Percentiles rank a stretch among this genome's conserved stretches.
Evolutionary conservation across 2,888 invertebrate species (phyloP).

Genomic region (Augiades crinisus): DNA sequence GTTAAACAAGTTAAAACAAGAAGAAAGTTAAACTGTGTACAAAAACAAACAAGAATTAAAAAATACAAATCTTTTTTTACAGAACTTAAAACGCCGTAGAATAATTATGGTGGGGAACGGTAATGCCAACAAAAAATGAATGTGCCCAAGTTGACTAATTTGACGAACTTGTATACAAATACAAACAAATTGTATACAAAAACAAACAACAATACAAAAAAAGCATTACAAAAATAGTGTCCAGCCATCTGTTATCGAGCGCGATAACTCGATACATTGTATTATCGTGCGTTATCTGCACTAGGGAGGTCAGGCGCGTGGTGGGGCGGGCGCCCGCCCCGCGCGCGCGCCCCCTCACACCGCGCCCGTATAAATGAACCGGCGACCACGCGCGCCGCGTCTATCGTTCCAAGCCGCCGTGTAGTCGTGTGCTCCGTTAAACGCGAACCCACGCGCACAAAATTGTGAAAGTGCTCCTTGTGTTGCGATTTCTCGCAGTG

Average conservation of each 20-base stretch:
- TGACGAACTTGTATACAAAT: no score
- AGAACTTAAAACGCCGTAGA: no score
- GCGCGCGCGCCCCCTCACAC: slow-evolving; percentile 37
- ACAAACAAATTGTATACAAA: background rate
- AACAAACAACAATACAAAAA: background rate
- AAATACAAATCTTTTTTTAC: no score
- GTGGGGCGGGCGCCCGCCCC: slow-evolving; percentile 42
- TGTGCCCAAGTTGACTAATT: no score
- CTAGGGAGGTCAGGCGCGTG: slow-evolving; percentile 59
- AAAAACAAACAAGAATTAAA: no score
- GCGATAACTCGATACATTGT: slow-evolving; percentile 12
- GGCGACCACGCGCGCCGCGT: slow-evolving; percentile 74
- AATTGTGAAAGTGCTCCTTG: slow-evolving; percentile 74
- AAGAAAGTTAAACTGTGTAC: no score
- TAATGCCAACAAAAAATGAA: no score
- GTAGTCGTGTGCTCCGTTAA: slow-evolving; percentile 50
- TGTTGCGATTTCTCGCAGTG: slow-evolving; percentile 67
- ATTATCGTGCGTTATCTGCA: slow-evolving; percentile 30
- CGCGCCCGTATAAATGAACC: slow-evolving; percentile 53
- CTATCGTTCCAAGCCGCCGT: slow-evolving; percentile 61
- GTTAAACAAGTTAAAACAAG: no score
- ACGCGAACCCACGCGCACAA: slow-evolving; percentile 61
- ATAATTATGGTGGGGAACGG: no score
- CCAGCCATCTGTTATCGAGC: background rate
- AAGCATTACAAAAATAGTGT: no score